Evolutionary conservation across 2,797 vertebrate genomes (phyloP).

Genomic region (Dicrostonyx torquatus): DNA sequence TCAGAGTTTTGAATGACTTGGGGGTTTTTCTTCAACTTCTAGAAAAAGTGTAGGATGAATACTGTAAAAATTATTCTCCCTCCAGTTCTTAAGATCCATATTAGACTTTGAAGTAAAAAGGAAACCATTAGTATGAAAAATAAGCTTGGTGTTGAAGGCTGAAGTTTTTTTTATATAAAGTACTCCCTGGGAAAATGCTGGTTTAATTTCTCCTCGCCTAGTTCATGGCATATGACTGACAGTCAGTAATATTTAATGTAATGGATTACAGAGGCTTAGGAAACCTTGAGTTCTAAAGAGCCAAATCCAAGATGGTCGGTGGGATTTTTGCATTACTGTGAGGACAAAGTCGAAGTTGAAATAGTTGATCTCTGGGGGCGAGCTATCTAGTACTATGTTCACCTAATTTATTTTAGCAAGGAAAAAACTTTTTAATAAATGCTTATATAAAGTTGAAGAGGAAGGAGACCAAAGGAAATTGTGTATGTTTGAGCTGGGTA

Average conservation of each 20-base stretch:
- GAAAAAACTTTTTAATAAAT: constrained; percentile 69
- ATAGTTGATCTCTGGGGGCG: constrained; percentile 74
- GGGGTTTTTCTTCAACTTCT: not conserved
- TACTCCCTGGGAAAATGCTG: constrained; percentile 73
- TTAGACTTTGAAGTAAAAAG: constrained; percentile 64
- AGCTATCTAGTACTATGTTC: constrained; percentile 77
- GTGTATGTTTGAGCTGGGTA: constrained; percentile 64
- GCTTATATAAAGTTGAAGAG: constrained; percentile 63
- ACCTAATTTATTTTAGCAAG: constrained; percentile 83
- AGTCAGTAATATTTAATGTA: constrained; percentile 70
- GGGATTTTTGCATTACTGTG: constrained; percentile 73
- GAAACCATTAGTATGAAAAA: constrained; percentile 70
- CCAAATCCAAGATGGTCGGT: constrained; percentile 80
- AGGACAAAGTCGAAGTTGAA: constrained; percentile 65
- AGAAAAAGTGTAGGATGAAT: constrained; percentile 36
- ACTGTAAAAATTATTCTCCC: constrained; percentile 36
- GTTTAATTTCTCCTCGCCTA: constrained; percentile 64
- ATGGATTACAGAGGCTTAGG: constrained; percentile 68
- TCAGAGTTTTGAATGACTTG: constrained; percentile 23
- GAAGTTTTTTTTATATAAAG: constrained; percentile 79
- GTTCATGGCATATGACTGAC: constrained; percentile 54
- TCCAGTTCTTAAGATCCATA: constrained; percentile 10
- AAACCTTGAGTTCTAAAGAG: constrained; percentile 71
- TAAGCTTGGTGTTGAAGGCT: constrained; percentile 69
- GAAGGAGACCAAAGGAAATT: constrained; percentile 63